Percentiles rank a stretch among this genome's conserved stretches.
These are phyloP conservation scores for Gymnorhina tibicen DNA, from an alignment of 2,113 vertebrate genomes.

Conservation along the genomic window DNA sequence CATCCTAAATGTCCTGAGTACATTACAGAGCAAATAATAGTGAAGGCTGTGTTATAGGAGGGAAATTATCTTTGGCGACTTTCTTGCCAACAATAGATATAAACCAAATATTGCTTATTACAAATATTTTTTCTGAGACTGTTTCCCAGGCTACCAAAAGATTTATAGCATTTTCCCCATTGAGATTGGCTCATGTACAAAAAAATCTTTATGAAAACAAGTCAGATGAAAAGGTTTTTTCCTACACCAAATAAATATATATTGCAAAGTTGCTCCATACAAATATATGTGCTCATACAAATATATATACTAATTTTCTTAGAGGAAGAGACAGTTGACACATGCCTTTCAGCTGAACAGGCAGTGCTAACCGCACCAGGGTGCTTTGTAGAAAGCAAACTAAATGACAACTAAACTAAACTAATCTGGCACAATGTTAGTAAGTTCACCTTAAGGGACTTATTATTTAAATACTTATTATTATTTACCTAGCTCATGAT, in stretches of 20 bases:
- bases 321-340: background rate
- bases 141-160: background rate
- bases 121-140: slow-evolving; percentile 27
- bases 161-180: slow-evolving; percentile 4
- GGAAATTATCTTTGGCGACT: background rate
- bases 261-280: background rate
- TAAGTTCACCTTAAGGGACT: background rate
- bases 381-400: background rate
- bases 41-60: background rate
- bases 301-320: background rate
- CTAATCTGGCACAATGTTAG: background rate
- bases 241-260: background rate
- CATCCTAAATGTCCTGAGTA: background rate
- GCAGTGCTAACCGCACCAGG: background rate
- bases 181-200: background rate
- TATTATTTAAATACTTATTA: too few relatives aligned
- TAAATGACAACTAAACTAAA: background rate
- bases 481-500: background rate
- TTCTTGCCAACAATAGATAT: slow-evolving; percentile 18
- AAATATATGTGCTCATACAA: background rate
- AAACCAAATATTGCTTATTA: slow-evolving; percentile 28
- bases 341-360: background rate
- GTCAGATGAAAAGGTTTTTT: background rate
- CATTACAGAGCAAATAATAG: background rate
- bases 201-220: background rate